Evolutionary conservation across 2,888 invertebrate genomes (phyloP), one percentile per base, ranked within the genome.

Genomic region (Microctonus brassicae): DNA sequence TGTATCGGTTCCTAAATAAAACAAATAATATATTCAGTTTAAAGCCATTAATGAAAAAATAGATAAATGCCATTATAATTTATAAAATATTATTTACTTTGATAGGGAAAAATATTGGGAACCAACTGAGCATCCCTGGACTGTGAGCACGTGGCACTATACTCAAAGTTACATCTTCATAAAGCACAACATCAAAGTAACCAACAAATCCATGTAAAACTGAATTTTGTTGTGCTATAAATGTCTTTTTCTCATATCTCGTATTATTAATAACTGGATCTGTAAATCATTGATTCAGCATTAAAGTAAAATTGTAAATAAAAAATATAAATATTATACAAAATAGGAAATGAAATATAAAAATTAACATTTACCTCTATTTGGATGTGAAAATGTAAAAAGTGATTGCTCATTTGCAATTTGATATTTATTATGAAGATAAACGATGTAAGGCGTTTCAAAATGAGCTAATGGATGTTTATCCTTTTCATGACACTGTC

Each of bases 101-200:
- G 58, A 97, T 91, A 9, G 99, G 98, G 84, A 99, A 97, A 81
- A 95, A 95, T 76, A 98, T 95, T 6, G 99, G 98, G 87, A 99
- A 99, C 99, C 99, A 99, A 75, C 97, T 97, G 82, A 97, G 95
- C 97, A 99, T 97, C 79, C 95, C 96, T 0, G 91, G 90, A 22
- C 97, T 96, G 86, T 97, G 95, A 0, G 95, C 95, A 58, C 91
- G 90, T 0, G 99, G 98, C 80, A 95, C 93, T 82, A 97, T 98
- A 87, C 98, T 98, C 61, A 99, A 89, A 80, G 89, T 92, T 69
- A 97, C 92, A 81, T 95, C 92, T 75, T 94, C 94, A 88, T 95
- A 98, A 17, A 99, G 90, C 24, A 92, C 89, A 52, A 97, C 93
- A 83, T 97, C 95, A 88, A 99, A 99, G 87, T 97, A 99, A 5